phyloP scores from a whole-genome alignment of 2,113 vertebrate species.

The Stegostoma tigrinum region DNA sequence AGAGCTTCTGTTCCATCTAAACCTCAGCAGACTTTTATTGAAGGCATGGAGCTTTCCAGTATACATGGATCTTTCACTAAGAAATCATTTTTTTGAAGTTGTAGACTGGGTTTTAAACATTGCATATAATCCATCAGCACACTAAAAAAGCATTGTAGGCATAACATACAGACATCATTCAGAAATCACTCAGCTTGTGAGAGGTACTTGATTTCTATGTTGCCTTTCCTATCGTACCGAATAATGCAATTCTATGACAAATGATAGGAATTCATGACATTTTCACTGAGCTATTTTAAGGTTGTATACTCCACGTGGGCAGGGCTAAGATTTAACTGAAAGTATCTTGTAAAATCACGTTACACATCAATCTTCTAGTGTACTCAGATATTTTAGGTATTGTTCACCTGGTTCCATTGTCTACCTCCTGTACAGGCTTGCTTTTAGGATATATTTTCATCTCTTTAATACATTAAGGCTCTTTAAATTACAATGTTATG shows the following conservation, averaged over 20 bases:
- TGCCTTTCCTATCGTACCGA: neutral
- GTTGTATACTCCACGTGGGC: neutral
- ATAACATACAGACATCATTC: neutral
- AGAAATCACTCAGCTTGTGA: too few relatives aligned
- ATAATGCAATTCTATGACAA: neutral
- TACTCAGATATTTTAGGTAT: neutral
- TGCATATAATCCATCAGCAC: neutral
- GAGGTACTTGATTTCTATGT: neutral
- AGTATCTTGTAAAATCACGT: neutral
- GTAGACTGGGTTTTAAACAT: neutral
- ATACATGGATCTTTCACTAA: neutral
- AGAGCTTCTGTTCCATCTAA: neutral
- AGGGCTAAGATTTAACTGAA: neutral
- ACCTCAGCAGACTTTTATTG: neutral
- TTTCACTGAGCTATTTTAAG: neutral
- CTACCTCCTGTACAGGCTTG: neutral
- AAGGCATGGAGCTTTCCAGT: neutral
- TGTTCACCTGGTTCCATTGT: neutral
- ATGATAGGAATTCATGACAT: neutral
- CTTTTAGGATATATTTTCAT: neutral
- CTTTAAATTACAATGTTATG: neutral
- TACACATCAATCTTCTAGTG: neutral
- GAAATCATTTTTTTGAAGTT: neutral
- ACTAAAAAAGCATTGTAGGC: neutral
- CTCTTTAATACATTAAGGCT: neutral